Conservation (phyloP, 35 echinoderm and acorn worm genomes). For the Lytechinus pictus region DNA sequence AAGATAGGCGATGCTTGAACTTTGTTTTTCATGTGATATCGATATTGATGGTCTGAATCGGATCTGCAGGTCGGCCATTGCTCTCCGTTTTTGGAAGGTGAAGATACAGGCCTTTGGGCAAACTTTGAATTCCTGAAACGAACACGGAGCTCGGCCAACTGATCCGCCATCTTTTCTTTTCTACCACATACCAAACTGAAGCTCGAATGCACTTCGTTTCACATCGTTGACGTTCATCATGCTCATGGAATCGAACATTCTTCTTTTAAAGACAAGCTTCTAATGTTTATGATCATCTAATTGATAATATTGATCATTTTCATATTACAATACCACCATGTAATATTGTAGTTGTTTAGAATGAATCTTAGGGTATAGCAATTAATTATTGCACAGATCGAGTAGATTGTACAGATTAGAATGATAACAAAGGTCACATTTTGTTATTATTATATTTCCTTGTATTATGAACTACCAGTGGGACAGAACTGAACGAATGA, state of each 20-base stretch:
- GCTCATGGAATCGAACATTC: not conserved
- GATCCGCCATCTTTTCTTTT: not conserved
- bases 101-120: not conserved
- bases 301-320: not conserved
- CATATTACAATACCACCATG: not conserved
- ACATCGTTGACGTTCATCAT: not conserved
- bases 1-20: not conserved
- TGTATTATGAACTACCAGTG: not conserved
- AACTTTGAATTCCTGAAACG: not conserved
- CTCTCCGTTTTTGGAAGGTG: not conserved
- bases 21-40: not conserved
- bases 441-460: not conserved
- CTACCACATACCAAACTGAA: not conserved
- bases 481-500: not conserved
- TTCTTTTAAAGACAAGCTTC: not conserved
- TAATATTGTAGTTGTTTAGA: slow-evolving; percentile 15
- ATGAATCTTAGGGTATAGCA: not conserved
- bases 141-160: not conserved
- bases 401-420: slow-evolving; percentile 13
- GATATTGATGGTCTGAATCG: not conserved
- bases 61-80: not conserved
- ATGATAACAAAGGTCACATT: not conserved
- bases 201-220: not conserved
- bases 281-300: not conserved
- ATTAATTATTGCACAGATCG: slow-evolving; percentile 5